Percentiles rank a stretch among this genome's conserved stretches.
These are phyloP conservation scores for Watsonalla binaria DNA, from an alignment of 2,888 invertebrate species.

Conservation along the genomic window DNA sequence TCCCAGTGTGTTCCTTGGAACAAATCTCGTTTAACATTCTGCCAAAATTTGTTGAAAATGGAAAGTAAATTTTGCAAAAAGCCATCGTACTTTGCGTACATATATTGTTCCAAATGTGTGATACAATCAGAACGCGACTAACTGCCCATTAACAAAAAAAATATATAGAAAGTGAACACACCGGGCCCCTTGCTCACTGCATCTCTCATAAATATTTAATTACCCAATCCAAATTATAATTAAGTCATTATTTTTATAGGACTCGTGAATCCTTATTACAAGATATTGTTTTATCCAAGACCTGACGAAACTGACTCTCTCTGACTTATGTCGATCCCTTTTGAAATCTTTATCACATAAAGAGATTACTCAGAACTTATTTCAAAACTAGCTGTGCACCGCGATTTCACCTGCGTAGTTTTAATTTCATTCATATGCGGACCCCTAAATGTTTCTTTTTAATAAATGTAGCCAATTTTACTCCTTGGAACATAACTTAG, in stretches of 20 bases:
- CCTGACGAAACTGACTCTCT: background rate
- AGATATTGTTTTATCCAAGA: background rate
- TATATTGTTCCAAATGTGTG: slow-evolving; percentile 42
- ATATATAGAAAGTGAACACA: slow-evolving; percentile 48
- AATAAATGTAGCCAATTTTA: too few species aligned
- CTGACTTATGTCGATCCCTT: background rate
- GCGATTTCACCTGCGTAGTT: too few species aligned
- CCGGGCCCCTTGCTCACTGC: slow-evolving; percentile 26
- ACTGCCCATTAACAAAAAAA: slow-evolving; percentile 42
- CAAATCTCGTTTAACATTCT: background rate
- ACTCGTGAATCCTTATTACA: background rate
- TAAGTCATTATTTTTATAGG: slow-evolving; percentile 14
- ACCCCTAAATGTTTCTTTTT: too few species aligned
- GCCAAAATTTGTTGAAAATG: slow-evolving; percentile 23
- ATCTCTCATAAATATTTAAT: slow-evolving; percentile 40
- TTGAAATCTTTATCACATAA: too few species aligned
- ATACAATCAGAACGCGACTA: slow-evolving; percentile 55
- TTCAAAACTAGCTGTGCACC: too few species aligned
- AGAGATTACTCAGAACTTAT: too few species aligned
- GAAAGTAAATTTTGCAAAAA: slow-evolving; percentile 29
- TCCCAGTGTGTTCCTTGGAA: too few species aligned
- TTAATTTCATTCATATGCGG: too few species aligned
- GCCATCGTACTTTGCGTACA: slow-evolving; percentile 28
- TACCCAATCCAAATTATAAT: slow-evolving; percentile 32
- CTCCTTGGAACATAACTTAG: too few species aligned